Base-by-base conservation (phyloP, 2,797 vertebrate species). In the Notamacropus eugenii region DNA sequence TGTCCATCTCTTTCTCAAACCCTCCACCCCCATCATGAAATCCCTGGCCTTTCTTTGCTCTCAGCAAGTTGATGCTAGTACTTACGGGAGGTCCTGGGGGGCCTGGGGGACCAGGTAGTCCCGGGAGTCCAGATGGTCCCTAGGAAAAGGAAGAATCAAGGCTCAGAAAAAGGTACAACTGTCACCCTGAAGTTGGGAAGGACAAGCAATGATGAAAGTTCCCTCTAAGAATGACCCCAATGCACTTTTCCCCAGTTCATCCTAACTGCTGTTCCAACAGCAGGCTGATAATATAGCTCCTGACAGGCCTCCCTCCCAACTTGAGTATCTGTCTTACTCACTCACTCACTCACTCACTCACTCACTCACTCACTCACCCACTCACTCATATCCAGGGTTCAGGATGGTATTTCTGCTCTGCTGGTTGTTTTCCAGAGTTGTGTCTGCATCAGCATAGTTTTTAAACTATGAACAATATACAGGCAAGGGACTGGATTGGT, bases 21-120 rank as follows among this genome's bases (percentile, higher is more conserved):
- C 74, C 24, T 24, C 59, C n/a, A 58, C 14, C 34, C 24, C 11
- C 22, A 87, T 62, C 10, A 0, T 22, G 55, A 58, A 55, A 87
- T 90, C 59, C 54, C 90, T 31, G 46, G 56, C 31, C 56, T 54
- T 50, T 55, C 82, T 24, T 14, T 55, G 29, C 46, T 28, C 31
- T 91, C 16, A 54, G 12, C 31, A 55, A 54, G 29, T 91, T 8
- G 6, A 8, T 54, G 14, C 10, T 22, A 3, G 56, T 96, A 99
- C 99, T 99, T 99, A 99, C 99, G 0, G 99, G 99, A 93, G 98
- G 99, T 95, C 99, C 99, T 0, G 99, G 99, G 92, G 99, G 98
- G 92, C 99, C 99, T 6, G 99, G 94, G 93, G 99, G 99, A 87
- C 99, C 99, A 0, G 99, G 98, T 98, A 99, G 99, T 96, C 99